Base-by-base conservation (phyloP, 2,797 vertebrate genomes). In the Amphiprion clarkii region DNA sequence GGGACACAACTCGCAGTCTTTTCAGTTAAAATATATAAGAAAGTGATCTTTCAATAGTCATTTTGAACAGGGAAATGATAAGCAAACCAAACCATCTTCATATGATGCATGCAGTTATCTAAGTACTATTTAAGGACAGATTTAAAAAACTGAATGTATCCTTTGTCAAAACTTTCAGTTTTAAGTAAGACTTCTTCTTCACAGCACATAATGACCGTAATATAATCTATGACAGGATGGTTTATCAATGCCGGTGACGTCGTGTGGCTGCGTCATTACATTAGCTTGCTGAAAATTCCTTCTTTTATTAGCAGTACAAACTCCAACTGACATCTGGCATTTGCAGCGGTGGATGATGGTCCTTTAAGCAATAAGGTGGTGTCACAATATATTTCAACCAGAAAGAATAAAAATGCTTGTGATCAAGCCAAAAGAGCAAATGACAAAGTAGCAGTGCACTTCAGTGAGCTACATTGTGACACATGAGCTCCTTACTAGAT, bases 401-500 rank as follows among this genome's bases (percentile, higher is more conserved):
- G 33, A 42, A 57, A 46, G 25, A 6, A 9, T 51, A 14, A 46
- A 61, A 57, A 60, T 39, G 42, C 27, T 53, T 46, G 23, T 6
- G 44, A 72, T 65, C 16, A 46, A 11, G 39, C 66, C 56, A 54
- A 65, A 78, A 55, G 64, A 79, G 29, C 23, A 60, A 56, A 64
- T 52, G 56, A 67, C 71, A 63, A 65, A 62, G 49, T 64, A 75
- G 23, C 11, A 42, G 17, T 58, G 9, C 8, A 42, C 31, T 40
- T 51, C 14, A 25, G 16, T 10, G 23, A 74, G n/a, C 16, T 27
- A 9, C 16, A 25, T 23, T 16, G 6, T 59, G 46, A 19, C 42
- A 31, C 36, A 56, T 42, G 19, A 23, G 33, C 60, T 65, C 21
- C 17, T 64, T 27, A 39, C 1, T 19, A 29, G 54, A 60, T 25